Conservation (phyloP, 2,113 vertebrate species). For the Malurus alboscapulatus region DNA sequence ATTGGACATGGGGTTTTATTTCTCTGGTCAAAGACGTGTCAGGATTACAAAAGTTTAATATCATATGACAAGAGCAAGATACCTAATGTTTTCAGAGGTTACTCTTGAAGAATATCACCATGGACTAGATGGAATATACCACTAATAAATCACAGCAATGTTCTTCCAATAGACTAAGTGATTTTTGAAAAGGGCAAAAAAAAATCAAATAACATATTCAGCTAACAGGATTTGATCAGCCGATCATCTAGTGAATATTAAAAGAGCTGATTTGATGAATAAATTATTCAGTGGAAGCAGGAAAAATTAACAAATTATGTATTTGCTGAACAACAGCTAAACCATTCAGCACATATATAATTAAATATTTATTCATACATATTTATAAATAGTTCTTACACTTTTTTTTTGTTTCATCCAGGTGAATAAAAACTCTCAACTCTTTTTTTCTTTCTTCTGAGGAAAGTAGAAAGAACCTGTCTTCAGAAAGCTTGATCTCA, state of each 20-base stretch:
- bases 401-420: slow-evolving; percentile 22
- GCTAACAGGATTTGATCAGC: slow-evolving; percentile 59
- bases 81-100: slow-evolving; percentile 34
- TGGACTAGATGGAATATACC: neutral
- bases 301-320: slow-evolving; percentile 60
- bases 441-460: neutral
- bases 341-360: slow-evolving; percentile 40
- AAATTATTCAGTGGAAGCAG: slow-evolving; percentile 53
- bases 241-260: slow-evolving; percentile 58
- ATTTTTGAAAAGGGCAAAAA: slow-evolving; percentile 67
- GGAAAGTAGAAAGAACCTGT: neutral
- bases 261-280: slow-evolving; percentile 48
- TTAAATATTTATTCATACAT: slow-evolving; percentile 50
- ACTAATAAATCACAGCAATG: slow-evolving; percentile 56
- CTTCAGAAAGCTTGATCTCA: slow-evolving; percentile 17
- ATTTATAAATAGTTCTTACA: slow-evolving; percentile 18
- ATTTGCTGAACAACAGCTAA: slow-evolving; percentile 61
- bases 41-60: slow-evolving; percentile 45
- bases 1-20: neutral
- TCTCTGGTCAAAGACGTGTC: neutral
- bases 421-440: neutral
- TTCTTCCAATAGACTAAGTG: slow-evolving; percentile 59
- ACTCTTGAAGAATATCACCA: slow-evolving; percentile 41
- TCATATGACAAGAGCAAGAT: slow-evolving; percentile 27
- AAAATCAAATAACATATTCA: slow-evolving; percentile 49